A percentile compares a stretch with the other conserved stretches of the same genome.
Conservation (phyloP, 2,113 vertebrate species). For the Tetraodon nigroviridis region DNA sequence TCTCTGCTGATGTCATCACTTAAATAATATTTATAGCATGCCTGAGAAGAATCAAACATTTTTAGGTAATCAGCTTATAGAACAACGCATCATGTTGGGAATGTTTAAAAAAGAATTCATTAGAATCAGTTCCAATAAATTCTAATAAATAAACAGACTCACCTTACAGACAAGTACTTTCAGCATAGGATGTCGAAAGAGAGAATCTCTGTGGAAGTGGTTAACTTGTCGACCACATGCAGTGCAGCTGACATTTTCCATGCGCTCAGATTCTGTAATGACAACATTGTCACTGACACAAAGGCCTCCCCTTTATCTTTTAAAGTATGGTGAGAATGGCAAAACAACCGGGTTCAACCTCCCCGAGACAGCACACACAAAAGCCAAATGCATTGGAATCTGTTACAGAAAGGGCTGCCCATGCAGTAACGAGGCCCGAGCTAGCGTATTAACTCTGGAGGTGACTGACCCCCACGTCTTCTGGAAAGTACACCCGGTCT, state of each 20-base stretch:
- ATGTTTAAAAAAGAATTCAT: background rate
- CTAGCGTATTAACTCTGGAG: background rate
- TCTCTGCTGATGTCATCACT: slow-evolving; percentile 99
- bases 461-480: slow-evolving; percentile 85
- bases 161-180: slow-evolving; percentile 99
- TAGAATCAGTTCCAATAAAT: background rate
- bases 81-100: background rate
- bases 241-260: slow-evolving; percentile 93
- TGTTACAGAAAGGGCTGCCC: background rate
- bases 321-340: too few species aligned
- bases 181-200: slow-evolving; percentile 90
- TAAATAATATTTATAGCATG: slow-evolving; percentile 96
- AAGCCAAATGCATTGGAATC: too few species aligned
- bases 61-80: background rate
- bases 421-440: background rate
- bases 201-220: slow-evolving; percentile 94
- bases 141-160: slow-evolving; percentile 33
- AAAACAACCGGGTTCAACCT: too few species aligned
- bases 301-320: background rate
- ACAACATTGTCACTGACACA: slow-evolving; percentile 15
- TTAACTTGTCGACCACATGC: slow-evolving; percentile 97
- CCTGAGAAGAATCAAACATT: slow-evolving; percentile 67
- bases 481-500: slow-evolving; percentile 79
- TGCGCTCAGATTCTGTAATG: slow-evolving; percentile 77
- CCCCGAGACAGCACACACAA: too few species aligned